phyloP scores from a whole-genome alignment of 2,888 invertebrate genomes.

The Dryadula phaetusa region DNA sequence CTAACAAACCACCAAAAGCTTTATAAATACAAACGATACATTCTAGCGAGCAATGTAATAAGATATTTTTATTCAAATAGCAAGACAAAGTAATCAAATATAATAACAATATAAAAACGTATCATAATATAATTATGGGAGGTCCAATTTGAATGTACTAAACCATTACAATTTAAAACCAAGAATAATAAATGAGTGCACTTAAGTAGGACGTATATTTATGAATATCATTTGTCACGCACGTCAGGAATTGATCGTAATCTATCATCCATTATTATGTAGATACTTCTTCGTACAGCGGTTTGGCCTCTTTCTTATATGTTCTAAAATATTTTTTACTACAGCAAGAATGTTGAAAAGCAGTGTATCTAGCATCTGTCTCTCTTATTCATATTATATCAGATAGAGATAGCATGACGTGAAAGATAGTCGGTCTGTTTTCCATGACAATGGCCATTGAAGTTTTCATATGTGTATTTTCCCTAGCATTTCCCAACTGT shows the following conservation, averaged over 20 bases:
- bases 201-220: slow-evolving; percentile 25
- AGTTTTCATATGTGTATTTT: slow-evolving; percentile 38
- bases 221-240: slow-evolving; percentile 38
- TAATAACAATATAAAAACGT: neutral
- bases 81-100: slow-evolving; percentile 1
- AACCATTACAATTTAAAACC: slow-evolving; percentile 11
- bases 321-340: slow-evolving; percentile 32
- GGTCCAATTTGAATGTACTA: slow-evolving; percentile 12
- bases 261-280: slow-evolving; percentile 46
- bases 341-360: slow-evolving; percentile 40
- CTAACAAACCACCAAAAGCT: neutral
- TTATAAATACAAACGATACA: neutral
- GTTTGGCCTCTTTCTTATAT: slow-evolving; percentile 39
- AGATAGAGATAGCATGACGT: slow-evolving; percentile 42
- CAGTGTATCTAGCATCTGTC: slow-evolving; percentile 35
- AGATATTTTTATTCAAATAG: neutral
- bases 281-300: slow-evolving; percentile 29
- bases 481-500: slow-evolving; percentile 31
- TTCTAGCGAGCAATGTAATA: neutral
- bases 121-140: slow-evolving; percentile 13
- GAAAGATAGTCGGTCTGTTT: slow-evolving; percentile 39
- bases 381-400: slow-evolving; percentile 40
- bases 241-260: slow-evolving; percentile 45
- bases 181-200: slow-evolving; percentile 23
- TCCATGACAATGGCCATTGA: slow-evolving; percentile 46